Percentiles rank a stretch among this genome's conserved stretches.
These are phyloP conservation scores for Muntiacus muntjak DNA, from an alignment of 2,113 vertebrate genomes.

Conservation along the genomic window DNA sequence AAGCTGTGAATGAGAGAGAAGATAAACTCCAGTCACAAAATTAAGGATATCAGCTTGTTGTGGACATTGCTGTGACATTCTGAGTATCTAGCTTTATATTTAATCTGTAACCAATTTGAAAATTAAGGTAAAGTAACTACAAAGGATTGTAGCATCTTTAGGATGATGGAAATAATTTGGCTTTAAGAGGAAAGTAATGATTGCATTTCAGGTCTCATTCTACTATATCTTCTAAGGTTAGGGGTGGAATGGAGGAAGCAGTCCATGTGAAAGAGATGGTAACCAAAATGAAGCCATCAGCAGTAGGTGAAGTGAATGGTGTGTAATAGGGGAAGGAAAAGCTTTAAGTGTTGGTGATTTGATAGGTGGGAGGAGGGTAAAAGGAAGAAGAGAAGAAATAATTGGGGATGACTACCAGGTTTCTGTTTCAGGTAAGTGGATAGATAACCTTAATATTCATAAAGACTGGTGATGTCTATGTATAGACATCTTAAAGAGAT, in stretches of 20 bases:
- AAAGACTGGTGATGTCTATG: not conserved
- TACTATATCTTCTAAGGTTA: not conserved
- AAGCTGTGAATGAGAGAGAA: not conserved
- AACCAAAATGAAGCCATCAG: not conserved
- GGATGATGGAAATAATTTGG: not conserved
- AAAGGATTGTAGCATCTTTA: not conserved
- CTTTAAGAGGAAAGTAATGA: not conserved
- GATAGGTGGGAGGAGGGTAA: not conserved
- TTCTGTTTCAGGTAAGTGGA: not conserved
- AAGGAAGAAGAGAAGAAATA: not conserved
- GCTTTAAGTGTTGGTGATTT: not conserved
- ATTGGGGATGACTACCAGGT: not conserved
- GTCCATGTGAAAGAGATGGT: not conserved
- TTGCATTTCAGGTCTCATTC: not conserved
- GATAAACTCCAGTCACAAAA: not conserved
- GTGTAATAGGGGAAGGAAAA: not conserved
- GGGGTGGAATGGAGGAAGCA: not conserved
- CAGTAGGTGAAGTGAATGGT: not conserved
- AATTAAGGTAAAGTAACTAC: not conserved
- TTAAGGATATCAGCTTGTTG: not conserved
- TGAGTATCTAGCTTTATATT: not conserved
- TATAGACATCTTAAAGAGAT: not conserved
- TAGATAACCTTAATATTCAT: not conserved
- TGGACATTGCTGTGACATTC: not conserved
- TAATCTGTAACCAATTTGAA: not conserved